Conservation (phyloP, 2,797 vertebrate genomes). For the Fringilla coelebs region DNA sequence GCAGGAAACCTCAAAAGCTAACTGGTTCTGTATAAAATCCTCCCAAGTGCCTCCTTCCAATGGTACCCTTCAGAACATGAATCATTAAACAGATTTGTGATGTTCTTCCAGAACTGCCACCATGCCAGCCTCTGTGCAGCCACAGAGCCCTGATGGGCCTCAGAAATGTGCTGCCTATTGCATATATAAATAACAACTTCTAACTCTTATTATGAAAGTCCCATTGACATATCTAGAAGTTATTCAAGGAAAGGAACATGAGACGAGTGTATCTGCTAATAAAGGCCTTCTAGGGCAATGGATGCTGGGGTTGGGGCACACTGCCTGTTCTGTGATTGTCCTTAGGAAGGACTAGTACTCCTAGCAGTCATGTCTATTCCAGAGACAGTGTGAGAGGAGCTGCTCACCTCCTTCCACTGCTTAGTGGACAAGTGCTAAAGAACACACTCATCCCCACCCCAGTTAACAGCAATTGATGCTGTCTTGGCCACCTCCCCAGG, state of each 20-base stretch:
- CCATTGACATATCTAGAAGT: neutral
- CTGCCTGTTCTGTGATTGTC: neutral
- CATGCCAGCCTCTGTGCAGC: neutral
- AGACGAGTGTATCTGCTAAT: neutral
- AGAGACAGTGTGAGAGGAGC: neutral
- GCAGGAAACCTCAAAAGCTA: neutral
- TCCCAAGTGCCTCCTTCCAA: neutral
- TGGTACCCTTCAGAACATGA: conserved; percentile 37
- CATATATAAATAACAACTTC: conserved; percentile 43
- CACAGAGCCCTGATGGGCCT: neutral
- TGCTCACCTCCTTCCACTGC: neutral
- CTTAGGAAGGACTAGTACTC: neutral
- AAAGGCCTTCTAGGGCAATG: neutral
- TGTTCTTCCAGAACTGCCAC: neutral
- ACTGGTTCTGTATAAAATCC: neutral
- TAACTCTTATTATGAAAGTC: neutral
- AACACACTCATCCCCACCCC: neutral
- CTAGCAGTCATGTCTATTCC: neutral
- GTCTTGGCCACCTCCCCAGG: neutral
- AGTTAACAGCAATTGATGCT: neutral
- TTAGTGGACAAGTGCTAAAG: neutral
- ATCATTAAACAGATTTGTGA: neutral
- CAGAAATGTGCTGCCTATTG: conserved; percentile 21
- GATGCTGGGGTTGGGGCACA: neutral
- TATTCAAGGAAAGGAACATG: neutral